Conservation (phyloP, 2,888 invertebrate species). For the Papilio demoleus region DNA sequence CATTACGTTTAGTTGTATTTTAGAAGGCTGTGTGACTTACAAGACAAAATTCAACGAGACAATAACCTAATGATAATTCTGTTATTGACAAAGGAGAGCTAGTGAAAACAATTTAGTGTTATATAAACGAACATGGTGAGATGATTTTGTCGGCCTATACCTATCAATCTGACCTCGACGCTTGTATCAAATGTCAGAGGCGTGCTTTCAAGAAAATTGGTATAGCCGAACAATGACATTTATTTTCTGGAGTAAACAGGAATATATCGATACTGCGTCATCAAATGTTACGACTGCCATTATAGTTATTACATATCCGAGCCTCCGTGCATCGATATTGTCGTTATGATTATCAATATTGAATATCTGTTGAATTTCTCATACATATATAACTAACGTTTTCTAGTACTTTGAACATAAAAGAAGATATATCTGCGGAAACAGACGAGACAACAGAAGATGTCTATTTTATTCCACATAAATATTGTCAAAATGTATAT, state of each 20-base stretch:
- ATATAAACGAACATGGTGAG: neutral
- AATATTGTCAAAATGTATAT: too few relatives aligned
- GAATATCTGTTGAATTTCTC: neutral
- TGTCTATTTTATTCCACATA: too few relatives aligned
- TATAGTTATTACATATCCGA: slow-evolving; percentile 25
- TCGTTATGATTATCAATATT: slow-evolving; percentile 27
- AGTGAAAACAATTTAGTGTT: neutral
- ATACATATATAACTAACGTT: neutral
- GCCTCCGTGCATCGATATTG: slow-evolving; percentile 10
- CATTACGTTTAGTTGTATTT: too few relatives aligned
- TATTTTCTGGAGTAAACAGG: slow-evolving; percentile 42
- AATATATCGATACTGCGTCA: slow-evolving; percentile 33
- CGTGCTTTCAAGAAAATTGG: slow-evolving; percentile 52
- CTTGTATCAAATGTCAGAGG: slow-evolving; percentile 50
- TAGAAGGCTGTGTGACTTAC: too few relatives aligned
- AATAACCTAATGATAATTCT: too few relatives aligned
- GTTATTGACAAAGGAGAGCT: too few relatives aligned
- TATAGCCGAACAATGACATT: slow-evolving; percentile 46
- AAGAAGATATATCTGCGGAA: too few relatives aligned
- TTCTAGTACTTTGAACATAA: too few relatives aligned
- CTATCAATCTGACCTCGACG: slow-evolving; percentile 44
- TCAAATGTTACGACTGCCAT: slow-evolving; percentile 41
- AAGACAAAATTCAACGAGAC: too few relatives aligned
- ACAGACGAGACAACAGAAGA: too few relatives aligned
- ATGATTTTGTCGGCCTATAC: neutral